Percentiles rank a stretch among this genome's conserved stretches.
Evolutionary conservation across 2,113 vertebrate genomes (phyloP).

Genomic region (Tragelaphus buxtoni): DNA sequence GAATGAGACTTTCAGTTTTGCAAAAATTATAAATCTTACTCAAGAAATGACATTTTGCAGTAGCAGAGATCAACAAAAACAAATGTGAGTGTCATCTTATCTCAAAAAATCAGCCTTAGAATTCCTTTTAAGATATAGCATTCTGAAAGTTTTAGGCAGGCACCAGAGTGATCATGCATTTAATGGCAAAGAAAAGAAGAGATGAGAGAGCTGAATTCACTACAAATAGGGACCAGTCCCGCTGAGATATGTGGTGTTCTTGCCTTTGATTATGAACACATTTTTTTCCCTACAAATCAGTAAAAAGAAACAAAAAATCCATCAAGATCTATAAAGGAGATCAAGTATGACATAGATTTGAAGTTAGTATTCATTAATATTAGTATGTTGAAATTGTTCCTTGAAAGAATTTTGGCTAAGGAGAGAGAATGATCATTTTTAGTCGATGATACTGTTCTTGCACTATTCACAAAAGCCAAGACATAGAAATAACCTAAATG

Average conservation of each 20-base stretch:
- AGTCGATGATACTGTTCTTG: neutral
- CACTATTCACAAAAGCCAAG: neutral
- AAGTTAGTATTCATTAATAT: neutral
- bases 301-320: neutral
- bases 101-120: neutral
- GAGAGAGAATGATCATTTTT: neutral
- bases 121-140: neutral
- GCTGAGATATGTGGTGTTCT: neutral
- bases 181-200: neutral
- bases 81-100: neutral
- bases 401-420: neutral
- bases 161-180: rapidly evolving
- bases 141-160: neutral
- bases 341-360: neutral
- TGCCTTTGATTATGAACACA: neutral
- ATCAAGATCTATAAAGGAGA: neutral
- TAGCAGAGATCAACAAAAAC: neutral
- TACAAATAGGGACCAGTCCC: rapidly evolving
- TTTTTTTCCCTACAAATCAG: neutral
- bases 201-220: rapidly evolving
- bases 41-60: neutral
- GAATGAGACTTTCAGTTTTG: neutral
- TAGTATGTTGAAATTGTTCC: neutral
- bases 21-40: neutral
- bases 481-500: neutral